phyloP scores from a whole-genome alignment of 2,888 invertebrate species.

The Torymus tubicola region DNA sequence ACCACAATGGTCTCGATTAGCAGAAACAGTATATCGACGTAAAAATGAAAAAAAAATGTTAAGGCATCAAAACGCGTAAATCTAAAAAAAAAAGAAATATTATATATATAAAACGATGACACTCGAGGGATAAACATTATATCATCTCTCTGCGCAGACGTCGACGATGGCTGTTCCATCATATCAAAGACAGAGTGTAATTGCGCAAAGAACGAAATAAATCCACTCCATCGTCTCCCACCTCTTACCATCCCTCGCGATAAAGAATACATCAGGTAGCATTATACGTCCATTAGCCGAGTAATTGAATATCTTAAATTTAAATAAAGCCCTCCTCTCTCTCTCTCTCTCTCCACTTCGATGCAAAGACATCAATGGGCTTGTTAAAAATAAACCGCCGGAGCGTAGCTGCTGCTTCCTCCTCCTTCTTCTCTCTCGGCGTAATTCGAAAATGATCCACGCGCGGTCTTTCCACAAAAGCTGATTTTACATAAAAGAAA shows the following conservation, averaged over 20 bases:
- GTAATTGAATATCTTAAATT: constrained; percentile 51
- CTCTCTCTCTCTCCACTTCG: constrained; percentile 5
- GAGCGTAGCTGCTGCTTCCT: too few relatives aligned
- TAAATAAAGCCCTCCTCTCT: constrained; percentile 41
- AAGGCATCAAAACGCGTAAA: too few relatives aligned
- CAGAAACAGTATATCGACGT: too few relatives aligned
- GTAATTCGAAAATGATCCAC: constrained; percentile 52
- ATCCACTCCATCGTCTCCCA: neutral
- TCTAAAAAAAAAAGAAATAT: too few relatives aligned
- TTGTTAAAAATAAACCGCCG: constrained; percentile 48
- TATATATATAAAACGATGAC: too few relatives aligned
- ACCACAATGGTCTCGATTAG: too few relatives aligned
- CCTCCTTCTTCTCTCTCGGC: neutral
- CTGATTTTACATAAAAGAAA: constrained; percentile 49
- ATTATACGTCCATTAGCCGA: constrained; percentile 39
- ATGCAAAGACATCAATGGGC: constrained; percentile 36
- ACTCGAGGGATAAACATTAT: too few relatives aligned
- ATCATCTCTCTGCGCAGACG: too few relatives aligned
- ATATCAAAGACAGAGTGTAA: too few relatives aligned
- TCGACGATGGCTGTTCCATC: too few relatives aligned
- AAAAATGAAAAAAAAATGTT: too few relatives aligned
- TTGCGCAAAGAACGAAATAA: too few relatives aligned
- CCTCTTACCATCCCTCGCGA: neutral
- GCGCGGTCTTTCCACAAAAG: constrained; percentile 42
- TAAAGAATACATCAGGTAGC: constrained; percentile 29